Evolutionary conservation across 2,888 invertebrate genomes (phyloP).

Genomic region (Urechis unicinctus): DNA sequence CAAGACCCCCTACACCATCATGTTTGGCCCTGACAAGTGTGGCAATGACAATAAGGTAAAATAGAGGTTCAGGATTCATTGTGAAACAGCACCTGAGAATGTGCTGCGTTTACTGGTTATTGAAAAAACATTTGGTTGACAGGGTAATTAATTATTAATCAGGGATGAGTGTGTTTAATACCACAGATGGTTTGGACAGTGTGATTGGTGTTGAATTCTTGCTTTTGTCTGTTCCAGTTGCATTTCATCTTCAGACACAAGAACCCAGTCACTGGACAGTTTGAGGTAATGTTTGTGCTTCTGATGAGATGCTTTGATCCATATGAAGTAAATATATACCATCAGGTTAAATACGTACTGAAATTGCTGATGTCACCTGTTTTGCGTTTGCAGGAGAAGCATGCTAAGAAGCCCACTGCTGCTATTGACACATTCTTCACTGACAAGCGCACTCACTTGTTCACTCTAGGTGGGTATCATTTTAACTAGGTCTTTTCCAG

Average conservation of each 20-base stretch:
- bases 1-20: slow-evolving; percentile 95
- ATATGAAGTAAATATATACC: no score
- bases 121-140: no score
- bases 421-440: slow-evolving; percentile 63
- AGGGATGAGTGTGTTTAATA: not conserved
- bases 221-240: slow-evolving; percentile 52
- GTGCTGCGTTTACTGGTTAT: not conserved
- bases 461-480: slow-evolving; percentile 58
- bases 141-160: no score
- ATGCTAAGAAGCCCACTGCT: slow-evolving; percentile 77
- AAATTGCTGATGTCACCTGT: not conserved
- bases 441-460: slow-evolving; percentile 87
- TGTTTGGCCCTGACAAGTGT: slow-evolving; percentile 99
- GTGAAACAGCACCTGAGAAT: not conserved
- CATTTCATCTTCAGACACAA: slow-evolving; percentile 88
- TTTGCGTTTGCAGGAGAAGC: slow-evolving; percentile 68
- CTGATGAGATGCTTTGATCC: no score
- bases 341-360: no score
- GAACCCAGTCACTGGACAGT: slow-evolving; percentile 83
- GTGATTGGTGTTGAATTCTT: not conserved
- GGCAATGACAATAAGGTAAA: slow-evolving; percentile 87
- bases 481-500: slow-evolving; percentile 55
- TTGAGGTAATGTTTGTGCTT: slow-evolving; percentile 55
- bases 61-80: not conserved
- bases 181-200: no score